phyloP scores from a whole-genome alignment of 2,888 invertebrate genomes.

The Diarsia mendica region DNA sequence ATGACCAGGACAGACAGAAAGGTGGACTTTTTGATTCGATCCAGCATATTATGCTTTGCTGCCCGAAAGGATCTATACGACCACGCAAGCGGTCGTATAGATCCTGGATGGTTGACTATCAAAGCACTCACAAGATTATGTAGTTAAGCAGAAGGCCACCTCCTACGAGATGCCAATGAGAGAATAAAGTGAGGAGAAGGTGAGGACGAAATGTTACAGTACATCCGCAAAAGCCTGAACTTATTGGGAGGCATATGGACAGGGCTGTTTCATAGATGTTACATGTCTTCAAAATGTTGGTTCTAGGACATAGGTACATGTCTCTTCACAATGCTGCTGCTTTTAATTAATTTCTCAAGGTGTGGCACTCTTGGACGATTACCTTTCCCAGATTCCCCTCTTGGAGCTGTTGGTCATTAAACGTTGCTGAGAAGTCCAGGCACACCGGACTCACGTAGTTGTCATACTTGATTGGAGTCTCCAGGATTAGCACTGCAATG shows the following conservation, averaged over 20 bases:
- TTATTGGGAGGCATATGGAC: too few relatives aligned
- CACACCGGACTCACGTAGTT: background rate
- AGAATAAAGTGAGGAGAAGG: background rate
- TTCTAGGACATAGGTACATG: too few relatives aligned
- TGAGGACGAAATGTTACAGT: too few relatives aligned
- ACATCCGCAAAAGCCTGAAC: too few relatives aligned
- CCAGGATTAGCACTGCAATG: background rate
- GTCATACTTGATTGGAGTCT: background rate
- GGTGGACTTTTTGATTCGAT: background rate
- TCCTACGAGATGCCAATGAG: background rate
- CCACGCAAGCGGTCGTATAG: background rate
- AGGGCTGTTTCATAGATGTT: too few relatives aligned
- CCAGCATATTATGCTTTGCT: background rate
- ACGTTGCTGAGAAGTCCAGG: background rate
- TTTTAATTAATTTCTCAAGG: background rate
- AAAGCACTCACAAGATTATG: background rate
- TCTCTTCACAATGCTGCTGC: too few relatives aligned
- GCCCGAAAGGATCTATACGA: too few relatives aligned
- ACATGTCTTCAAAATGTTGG: too few relatives aligned
- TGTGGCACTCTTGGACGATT: background rate
- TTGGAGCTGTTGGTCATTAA: background rate
- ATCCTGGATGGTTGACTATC: background rate
- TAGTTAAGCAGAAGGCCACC: background rate
- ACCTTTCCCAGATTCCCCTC: background rate
- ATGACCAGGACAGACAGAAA: background rate